Evolutionary conservation across 1,140 invertebrate species (phyloP).

Genomic region (Lasioglossum baleicum): DNA sequence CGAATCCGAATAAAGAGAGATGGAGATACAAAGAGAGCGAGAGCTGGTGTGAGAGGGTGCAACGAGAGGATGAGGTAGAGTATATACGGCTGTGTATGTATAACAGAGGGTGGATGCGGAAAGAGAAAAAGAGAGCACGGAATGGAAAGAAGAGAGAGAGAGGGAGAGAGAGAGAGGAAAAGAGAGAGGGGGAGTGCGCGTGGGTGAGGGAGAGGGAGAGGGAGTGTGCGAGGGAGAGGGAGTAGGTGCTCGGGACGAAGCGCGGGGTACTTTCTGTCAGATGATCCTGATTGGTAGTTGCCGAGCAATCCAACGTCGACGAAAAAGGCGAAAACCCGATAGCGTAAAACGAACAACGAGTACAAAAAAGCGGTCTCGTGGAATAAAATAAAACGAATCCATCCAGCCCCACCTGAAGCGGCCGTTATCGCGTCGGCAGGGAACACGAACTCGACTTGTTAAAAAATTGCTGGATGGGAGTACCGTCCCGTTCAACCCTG

Average conservation of each 20-base stretch:
- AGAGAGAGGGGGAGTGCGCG: constrained; percentile 3
- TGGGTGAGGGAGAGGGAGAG: constrained; percentile 17
- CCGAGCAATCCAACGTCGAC: constrained; percentile 73
- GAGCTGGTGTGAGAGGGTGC: constrained; percentile 17
- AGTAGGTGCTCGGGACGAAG: constrained; percentile 58
- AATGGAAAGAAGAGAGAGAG: neutral
- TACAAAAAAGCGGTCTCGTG: constrained; percentile 63
- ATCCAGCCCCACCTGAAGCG: constrained; percentile 39
- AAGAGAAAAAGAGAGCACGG: too few relatives aligned
- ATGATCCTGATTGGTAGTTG: constrained; percentile 80
- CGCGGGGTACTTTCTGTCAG: constrained; percentile 74
- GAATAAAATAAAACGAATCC: constrained; percentile 64
- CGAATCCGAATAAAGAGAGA: constrained; percentile 43
- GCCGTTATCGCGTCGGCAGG: constrained; percentile 42
- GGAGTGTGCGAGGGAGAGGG: constrained; percentile 40
- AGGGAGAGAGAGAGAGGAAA: constrained; percentile 42
- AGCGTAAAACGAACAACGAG: constrained; percentile 65
- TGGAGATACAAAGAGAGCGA: constrained; percentile 22
- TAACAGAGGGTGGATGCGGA: too few relatives aligned
- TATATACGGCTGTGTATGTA: too few relatives aligned
- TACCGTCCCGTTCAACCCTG: constrained; percentile 41
- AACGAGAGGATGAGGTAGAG: neutral
- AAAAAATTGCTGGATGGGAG: constrained; percentile 47
- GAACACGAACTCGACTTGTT: constrained; percentile 49
- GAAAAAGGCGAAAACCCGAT: constrained; percentile 69